These are phyloP conservation scores for Pimpla rufipes DNA, from an alignment of 2,888 invertebrate species.

Conservation along the genomic window DNA sequence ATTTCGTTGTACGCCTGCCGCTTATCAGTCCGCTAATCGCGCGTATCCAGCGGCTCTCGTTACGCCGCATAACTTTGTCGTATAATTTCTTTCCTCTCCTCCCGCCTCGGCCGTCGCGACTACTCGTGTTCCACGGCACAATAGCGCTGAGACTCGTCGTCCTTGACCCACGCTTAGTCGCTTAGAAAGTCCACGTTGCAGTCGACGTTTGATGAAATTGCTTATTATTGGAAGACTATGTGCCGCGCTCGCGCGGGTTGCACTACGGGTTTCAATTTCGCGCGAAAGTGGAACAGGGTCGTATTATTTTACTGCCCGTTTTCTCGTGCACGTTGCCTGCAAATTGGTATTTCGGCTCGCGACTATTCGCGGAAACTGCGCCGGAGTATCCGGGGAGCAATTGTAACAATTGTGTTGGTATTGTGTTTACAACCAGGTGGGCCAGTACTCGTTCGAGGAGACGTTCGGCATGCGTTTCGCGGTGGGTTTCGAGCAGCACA, in stretches of 20 bases:
- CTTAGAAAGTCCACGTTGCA: slow-evolving; percentile 34
- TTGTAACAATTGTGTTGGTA: neutral
- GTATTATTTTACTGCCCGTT: slow-evolving; percentile 18
- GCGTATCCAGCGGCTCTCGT: slow-evolving; percentile 15
- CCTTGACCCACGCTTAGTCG: slow-evolving; percentile 43
- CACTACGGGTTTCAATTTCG: slow-evolving; percentile 13
- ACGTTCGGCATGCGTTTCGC: slow-evolving; percentile 96
- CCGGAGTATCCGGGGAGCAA: neutral
- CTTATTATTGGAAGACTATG: slow-evolving; percentile 11
- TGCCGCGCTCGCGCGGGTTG: neutral
- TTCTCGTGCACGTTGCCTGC: slow-evolving; percentile 1
- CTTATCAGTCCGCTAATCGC: slow-evolving; percentile 9
- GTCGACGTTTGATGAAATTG: slow-evolving; percentile 15
- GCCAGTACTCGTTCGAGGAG: slow-evolving; percentile 97
- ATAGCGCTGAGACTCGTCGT: slow-evolving; percentile 6
- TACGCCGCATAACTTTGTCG: neutral
- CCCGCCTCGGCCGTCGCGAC: slow-evolving; percentile 6
- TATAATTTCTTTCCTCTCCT: neutral
- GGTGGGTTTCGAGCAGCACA: slow-evolving; percentile 96
- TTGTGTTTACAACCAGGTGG: slow-evolving; percentile 86
- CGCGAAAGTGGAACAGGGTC: neutral
- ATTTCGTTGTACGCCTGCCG: neutral
- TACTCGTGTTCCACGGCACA: neutral
- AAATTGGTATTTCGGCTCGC: slow-evolving; percentile 20
- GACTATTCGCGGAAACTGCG: slow-evolving; percentile 3